These are phyloP conservation scores for Caenorhabditis virilis DNA, from an alignment of 2,888 invertebrate species.

Conservation along the genomic window DNA sequence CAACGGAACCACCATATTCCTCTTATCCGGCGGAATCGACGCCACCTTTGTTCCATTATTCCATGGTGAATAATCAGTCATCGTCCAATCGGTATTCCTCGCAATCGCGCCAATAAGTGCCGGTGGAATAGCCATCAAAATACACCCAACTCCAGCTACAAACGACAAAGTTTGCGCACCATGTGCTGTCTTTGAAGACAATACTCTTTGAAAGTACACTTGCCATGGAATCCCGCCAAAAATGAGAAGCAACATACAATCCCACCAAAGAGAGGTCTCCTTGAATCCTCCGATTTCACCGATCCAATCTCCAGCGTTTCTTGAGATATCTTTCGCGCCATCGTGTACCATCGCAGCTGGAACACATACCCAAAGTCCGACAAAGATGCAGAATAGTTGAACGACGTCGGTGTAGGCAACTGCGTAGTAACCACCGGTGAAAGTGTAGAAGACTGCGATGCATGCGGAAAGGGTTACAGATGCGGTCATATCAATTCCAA, in stretches of 20 bases:
- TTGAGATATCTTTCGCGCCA: slow-evolving; percentile 80
- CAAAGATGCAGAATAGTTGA: slow-evolving; percentile 94
- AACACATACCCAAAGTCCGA: slow-evolving; percentile 96
- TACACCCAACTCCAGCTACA: slow-evolving; percentile 91
- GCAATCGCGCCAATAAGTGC: slow-evolving; percentile 96
- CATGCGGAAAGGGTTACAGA: slow-evolving; percentile 92
- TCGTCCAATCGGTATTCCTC: slow-evolving; percentile 91
- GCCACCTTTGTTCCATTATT: slow-evolving; percentile 65
- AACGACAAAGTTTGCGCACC: slow-evolving; percentile 92
- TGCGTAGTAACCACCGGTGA: slow-evolving; percentile 84
- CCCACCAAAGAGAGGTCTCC: slow-evolving; percentile 78
- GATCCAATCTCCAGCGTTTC: slow-evolving; percentile 81
- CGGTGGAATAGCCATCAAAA: slow-evolving; percentile 94
- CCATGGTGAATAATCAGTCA: slow-evolving; percentile 77
- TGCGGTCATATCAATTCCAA: slow-evolving; percentile 89
- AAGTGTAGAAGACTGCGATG: slow-evolving; percentile 94
- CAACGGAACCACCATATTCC: slow-evolving; percentile 93
- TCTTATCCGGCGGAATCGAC: slow-evolving; percentile 73
- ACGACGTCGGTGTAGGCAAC: slow-evolving; percentile 99
- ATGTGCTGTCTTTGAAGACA: slow-evolving; percentile 91
- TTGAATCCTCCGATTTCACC: slow-evolving; percentile 74
- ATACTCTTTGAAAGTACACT: slow-evolving; percentile 96
- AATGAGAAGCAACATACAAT: slow-evolving; percentile 84
- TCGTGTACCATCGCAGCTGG: slow-evolving; percentile 91
- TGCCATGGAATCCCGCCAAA: slow-evolving; percentile 98